Evolutionary conservation across 2,797 vertebrate species (phyloP), one percentile per base, ranked within the genome.

Genomic region (Podarcis siculus): DNA sequence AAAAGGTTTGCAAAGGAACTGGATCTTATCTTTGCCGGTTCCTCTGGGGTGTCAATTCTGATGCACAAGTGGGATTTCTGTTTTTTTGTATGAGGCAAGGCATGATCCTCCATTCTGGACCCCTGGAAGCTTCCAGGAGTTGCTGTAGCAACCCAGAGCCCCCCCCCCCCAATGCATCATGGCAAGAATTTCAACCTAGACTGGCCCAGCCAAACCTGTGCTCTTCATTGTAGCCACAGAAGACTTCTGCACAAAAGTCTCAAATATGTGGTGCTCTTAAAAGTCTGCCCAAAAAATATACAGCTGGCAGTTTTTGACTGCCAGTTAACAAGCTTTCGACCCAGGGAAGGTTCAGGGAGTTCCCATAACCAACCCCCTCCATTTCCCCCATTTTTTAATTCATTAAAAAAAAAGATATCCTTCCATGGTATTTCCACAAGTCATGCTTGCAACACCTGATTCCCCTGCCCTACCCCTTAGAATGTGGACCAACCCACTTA

Each of bases 361-460:
- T 77, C 80, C 83, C 91, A 92, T 90, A 84, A 81, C 79, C 85
- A 88, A 61, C 45, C 19, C 86, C 86, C 75, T 2, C 88, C 3
- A 0, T 5, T 72, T 3, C 64, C 85, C 93, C 89, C 73, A 55
- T 55, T 55, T 8, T 84, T 42, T 71, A 64, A 86, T 58, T 86
- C 80, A 25, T 13, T 25, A 6, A 37, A 75, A 30, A 42, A 42
- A 77, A 91, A 95, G 95, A 91, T 55, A 76, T 2, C 81, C 76
- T 88, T 42, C 69, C 72, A 85, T 15, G 45, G 79, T 77, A 90
- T 77, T 72, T 21, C 86, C 92, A 92, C n/a, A 89, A 90, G 0
- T 21, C 93, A 96, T 95, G 94, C 95, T 93, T 84, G 1, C 66
- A 8, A 80, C 73, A 72, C 73, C 89, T 37, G 8, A 86, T 39